Evolutionary conservation across 2,888 invertebrate species (phyloP).

Genomic region (Cantharis nigra): DNA sequence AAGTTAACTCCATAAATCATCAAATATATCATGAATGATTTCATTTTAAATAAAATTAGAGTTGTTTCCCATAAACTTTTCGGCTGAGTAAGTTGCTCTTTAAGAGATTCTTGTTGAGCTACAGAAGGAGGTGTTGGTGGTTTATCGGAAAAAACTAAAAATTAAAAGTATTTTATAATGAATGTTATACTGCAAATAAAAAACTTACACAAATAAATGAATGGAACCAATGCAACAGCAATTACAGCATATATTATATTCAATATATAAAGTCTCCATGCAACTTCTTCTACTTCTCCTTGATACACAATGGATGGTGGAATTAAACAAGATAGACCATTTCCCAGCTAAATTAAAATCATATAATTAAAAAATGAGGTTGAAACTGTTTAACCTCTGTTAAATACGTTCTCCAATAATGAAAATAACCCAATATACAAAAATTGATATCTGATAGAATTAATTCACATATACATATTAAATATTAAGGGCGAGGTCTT

Average conservation of each 20-base stretch:
- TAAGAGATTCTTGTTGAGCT: background rate
- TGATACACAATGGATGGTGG: background rate
- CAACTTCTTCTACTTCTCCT: background rate
- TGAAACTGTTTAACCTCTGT: no score
- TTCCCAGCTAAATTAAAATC: background rate
- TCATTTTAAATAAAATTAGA: background rate
- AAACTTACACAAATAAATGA: background rate
- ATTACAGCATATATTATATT: background rate
- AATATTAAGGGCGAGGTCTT: no score
- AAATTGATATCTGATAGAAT: no score
- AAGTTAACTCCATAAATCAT: background rate
- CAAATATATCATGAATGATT: background rate
- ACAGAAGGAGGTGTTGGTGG: background rate
- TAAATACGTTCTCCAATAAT: no score
- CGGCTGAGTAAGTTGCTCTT: background rate
- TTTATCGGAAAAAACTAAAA: background rate
- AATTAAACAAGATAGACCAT: background rate
- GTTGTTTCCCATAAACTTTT: background rate
- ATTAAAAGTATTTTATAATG: background rate
- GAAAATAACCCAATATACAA: no score
- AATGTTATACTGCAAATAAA: no score
- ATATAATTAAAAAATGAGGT: no score
- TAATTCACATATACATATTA: no score
- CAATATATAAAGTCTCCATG: background rate
- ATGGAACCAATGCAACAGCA: background rate